Evolutionary conservation across 1,140 invertebrate species (phyloP).

Genomic region (Linepithema humile): DNA sequence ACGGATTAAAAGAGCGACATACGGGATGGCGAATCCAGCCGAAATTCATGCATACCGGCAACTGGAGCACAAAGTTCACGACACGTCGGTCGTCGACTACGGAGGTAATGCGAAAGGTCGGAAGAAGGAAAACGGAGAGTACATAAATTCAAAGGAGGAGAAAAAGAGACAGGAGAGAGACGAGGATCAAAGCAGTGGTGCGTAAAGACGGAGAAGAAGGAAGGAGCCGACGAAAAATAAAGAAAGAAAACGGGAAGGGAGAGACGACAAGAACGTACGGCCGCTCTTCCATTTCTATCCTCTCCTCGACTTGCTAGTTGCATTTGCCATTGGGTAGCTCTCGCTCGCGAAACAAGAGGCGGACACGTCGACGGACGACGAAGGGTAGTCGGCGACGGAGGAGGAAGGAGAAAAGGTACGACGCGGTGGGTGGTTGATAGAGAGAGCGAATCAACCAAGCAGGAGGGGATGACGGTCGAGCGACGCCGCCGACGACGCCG

Average conservation of each 20-base stretch:
- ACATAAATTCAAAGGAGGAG: not conserved
- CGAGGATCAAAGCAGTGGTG: constrained; percentile 13
- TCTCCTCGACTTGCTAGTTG: constrained; percentile 55
- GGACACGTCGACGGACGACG: constrained; percentile 7
- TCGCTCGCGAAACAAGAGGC: constrained; percentile 56
- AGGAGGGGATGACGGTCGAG: constrained; percentile 39
- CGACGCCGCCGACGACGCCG: not conserved
- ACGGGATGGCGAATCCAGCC: constrained; percentile 8
- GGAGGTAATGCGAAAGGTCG: not conserved
- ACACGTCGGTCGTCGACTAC: constrained; percentile 1
- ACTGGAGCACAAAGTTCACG: constrained; percentile 58
- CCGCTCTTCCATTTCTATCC: constrained; percentile 26
- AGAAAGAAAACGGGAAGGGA: not conserved
- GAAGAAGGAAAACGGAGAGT: constrained; percentile 25
- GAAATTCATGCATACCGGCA: constrained; percentile 55
- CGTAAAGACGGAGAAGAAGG: constrained; percentile 31
- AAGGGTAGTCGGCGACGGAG: constrained; percentile 21
- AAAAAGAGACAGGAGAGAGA: not conserved
- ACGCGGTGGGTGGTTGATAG: constrained; percentile 53
- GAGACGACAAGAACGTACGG: constrained; percentile 29
- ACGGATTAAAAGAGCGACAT: not conserved
- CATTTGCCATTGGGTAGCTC: constrained; percentile 63
- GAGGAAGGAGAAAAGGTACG: constrained; percentile 23
- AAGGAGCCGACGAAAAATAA: constrained; percentile 21
- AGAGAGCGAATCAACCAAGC: constrained; percentile 23